A percentile compares a stretch with the other conserved stretches of the same genome.
Evolutionary conservation across 2,797 vertebrate genomes (phyloP).

Genomic region (Thaleichthys pacificus): DNA sequence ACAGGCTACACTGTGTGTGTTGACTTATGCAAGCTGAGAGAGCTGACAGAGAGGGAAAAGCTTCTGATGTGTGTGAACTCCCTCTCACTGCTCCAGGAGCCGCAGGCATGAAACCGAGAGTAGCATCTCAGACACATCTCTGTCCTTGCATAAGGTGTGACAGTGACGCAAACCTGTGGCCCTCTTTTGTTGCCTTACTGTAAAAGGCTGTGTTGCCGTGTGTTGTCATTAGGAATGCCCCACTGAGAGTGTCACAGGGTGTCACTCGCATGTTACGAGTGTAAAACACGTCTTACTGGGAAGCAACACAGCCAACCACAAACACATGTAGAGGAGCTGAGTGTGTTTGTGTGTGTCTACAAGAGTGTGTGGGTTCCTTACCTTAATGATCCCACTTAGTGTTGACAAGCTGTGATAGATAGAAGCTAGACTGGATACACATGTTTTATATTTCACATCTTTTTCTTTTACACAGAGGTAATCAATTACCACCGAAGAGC

Average conservation of each 20-base stretch:
- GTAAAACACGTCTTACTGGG: too few species aligned
- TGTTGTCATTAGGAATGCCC: slow-evolving; percentile 34
- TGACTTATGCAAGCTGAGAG: neutral
- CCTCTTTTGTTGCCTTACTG: neutral
- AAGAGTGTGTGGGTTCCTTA: slow-evolving; percentile 15
- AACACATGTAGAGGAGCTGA: slow-evolving; percentile 8
- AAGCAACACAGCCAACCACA: slow-evolving; percentile 3
- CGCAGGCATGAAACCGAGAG: slow-evolving; percentile 24
- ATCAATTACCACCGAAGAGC: slow-evolving; percentile 40
- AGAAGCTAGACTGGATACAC: slow-evolving; percentile 39
- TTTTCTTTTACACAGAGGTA: slow-evolving; percentile 25
- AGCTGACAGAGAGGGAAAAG: slow-evolving; percentile 25
- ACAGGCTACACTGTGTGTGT: neutral
- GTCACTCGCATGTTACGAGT: slow-evolving; percentile 26
- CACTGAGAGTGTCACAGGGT: slow-evolving; percentile 46
- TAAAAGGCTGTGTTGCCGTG: slow-evolving; percentile 14
- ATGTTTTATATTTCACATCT: slow-evolving; percentile 33
- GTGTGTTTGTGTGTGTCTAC: slow-evolving; percentile 12
- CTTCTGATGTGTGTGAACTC: slow-evolving; percentile 25
- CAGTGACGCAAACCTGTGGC: slow-evolving; percentile 32
- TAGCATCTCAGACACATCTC: slow-evolving; percentile 19
- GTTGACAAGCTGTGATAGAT: slow-evolving; percentile 38
- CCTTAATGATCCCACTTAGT: slow-evolving; percentile 42
- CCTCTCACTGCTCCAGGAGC: too few species aligned
- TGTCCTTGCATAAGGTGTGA: slow-evolving; percentile 27